Base-by-base conservation (phyloP, 2,113 vertebrate species). In the Mellivora capensis region DNA sequence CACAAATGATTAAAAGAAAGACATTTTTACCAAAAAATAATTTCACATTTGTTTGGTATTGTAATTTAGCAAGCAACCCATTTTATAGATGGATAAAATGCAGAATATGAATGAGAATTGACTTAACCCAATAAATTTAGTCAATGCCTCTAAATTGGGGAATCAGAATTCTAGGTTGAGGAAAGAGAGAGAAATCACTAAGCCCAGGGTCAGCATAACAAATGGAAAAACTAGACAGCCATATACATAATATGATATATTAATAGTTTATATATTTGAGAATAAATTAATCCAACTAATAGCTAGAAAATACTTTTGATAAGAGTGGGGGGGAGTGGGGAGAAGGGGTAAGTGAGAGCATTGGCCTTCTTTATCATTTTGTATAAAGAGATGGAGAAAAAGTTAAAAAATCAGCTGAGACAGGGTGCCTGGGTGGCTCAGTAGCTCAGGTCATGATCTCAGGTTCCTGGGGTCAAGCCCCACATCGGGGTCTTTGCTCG, bases 261-360 rank as follows among this genome's bases (percentile, higher is more conserved):
- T 61, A 79, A 59, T 74, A 4, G 54, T 87, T 67, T 62, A 34
- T 83, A 82, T 54, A 79, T 64, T 44, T 69, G 2, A 90, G 52
- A 94, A 39, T 29, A 62, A 90, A n/a, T 34, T 87, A 82, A 87
- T 77, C 10, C 6, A 44, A 37, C 25, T 69, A 85, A 86, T 72
- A 57, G 5, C n/a, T 84, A 59, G 62, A 18, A 93, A 67, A 39
- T n/a, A 59, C 12, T 52, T 59, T 59, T 67, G 39, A 69, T 69
- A 67, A 94, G 27, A 49, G 1, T 71, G 31, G 17, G 31, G 31
- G 20, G 14, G 13, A 0, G 2, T 1, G 20, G 2, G 20, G 1
- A 11, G 21, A 6, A n/a, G 1, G 25, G 34, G n/a, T 57, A 61
- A 84, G 7, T 49, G 59, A 82, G 3, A 4, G 23, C 59, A 57